Percentiles rank a stretch among this genome's conserved stretches.
phyloP scores from a whole-genome alignment of 2,113 vertebrate species.

The Nycticebus coucang region DNA sequence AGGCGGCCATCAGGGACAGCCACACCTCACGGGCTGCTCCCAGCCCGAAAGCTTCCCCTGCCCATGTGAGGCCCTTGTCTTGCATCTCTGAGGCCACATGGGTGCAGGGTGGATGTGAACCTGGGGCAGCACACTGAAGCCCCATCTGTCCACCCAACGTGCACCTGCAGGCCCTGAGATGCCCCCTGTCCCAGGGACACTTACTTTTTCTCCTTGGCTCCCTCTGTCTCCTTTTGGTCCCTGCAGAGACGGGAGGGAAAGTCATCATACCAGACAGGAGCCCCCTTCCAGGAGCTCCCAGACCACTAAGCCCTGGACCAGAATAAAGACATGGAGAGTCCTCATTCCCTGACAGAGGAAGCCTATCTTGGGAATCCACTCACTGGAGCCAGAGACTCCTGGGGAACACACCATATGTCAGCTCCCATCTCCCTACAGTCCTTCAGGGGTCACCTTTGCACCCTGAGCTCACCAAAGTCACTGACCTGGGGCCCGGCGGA shows the following conservation, averaged over 20 bases:
- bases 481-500: conserved; percentile 91
- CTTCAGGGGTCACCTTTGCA: accelerated
- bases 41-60: neutral
- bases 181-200: conserved; percentile 4
- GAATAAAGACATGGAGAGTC: accelerated
- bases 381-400: no score
- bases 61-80: neutral
- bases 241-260: conserved; percentile 81
- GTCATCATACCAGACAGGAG: neutral
- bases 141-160: neutral
- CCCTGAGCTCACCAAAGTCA: neutral
- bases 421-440: accelerated
- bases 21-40: neutral
- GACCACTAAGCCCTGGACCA: accelerated
- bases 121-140: neutral
- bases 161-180: neutral
- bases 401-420: accelerated
- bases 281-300: neutral
- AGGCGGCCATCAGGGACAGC: no score
- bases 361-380: no score
- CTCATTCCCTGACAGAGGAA: no score
- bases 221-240: conserved; percentile 92
- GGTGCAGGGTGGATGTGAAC: accelerated
- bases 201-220: conserved; percentile 89
- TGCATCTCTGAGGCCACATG: accelerated